Base-by-base conservation (phyloP, 2,797 vertebrate genomes). In the Melanotaenia trifasciata region DNA sequence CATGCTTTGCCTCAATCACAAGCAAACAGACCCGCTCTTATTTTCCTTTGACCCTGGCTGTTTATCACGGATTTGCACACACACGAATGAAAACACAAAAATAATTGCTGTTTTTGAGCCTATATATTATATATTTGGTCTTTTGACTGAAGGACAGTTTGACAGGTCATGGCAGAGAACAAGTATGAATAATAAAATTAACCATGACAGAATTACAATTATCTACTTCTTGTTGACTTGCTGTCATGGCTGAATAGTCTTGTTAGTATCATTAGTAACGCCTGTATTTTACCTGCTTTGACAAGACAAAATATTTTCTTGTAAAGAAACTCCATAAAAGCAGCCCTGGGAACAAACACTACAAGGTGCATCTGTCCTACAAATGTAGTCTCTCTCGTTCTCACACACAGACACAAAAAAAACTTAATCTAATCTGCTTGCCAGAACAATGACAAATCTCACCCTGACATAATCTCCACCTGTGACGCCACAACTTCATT, bases 21-120 rank as follows among this genome's bases (percentile, higher is more conserved):
- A 77, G 56, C 67, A n/a, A 64, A 76, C 78, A 87, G 84, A 80
- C 84, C 84, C 22, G 32, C 74, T 85, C 84, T 83, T 84, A 79
- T 87, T 87, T 78, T 74, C 68, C 58, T 83, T 74, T 86, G 73
- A 74, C 76, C 78, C 61, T 77, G 6, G 32, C 50, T 43, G 32
- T 79, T 70, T 64, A 81, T 70, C 61, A 76, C 64, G 82, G 71
- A 70, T 74, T 68, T 62, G 28, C 62, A 47, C 77, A 47, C 57
- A 64, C 58, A 63, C 72, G 63, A 32, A 68, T 68, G 51, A 35
- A 69, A 72, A 68, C 40, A 45, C 43, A 45, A 7, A 32, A 32
- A 5, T 43, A 35, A 58, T 33, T n/a, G 38, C 38, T 13, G 35
- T 47, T 33, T 45, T 32, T 12, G 38, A 56, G 38, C n/a, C 38